Conservation (phyloP, 2,888 invertebrate species). For the Sclerodermus sp. region DNA sequence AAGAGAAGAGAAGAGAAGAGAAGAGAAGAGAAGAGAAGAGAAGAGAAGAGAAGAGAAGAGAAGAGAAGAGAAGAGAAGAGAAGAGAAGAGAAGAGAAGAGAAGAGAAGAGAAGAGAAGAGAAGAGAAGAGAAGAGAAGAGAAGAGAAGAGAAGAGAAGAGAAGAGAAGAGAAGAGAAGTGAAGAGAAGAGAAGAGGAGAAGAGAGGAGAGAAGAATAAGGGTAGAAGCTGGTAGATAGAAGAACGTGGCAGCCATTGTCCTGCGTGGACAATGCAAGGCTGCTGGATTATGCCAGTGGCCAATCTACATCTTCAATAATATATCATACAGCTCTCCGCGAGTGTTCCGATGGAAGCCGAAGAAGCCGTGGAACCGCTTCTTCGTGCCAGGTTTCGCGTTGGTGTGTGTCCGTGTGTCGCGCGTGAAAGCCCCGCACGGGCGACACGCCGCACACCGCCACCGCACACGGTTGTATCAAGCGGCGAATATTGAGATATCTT, state of each 20-base stretch:
- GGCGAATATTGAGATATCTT: conserved; percentile 38
- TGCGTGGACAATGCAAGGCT: conserved; percentile 47
- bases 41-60: no score
- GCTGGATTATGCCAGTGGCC: conserved; percentile 37
- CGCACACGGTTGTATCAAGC: conserved; percentile 26
- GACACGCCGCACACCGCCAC: neutral
- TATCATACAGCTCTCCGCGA: conserved; percentile 35
- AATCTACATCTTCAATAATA: conserved; percentile 53
- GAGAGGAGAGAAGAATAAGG: conserved; percentile 5
- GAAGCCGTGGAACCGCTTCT: conserved; percentile 22
- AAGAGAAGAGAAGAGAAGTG: no score
- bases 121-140: conserved; percentile 1
- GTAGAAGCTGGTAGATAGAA: conserved; percentile 20
- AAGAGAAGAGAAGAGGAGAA: neutral
- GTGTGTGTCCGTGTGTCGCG: conserved; percentile 5
- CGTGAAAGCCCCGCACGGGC: neutral
- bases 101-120: no score
- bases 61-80: no score
- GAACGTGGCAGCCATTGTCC: conserved; percentile 42
- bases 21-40: no score
- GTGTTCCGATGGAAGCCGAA: conserved; percentile 15
- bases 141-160: no score
- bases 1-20: no score
- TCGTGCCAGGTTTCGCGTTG: conserved; percentile 9
- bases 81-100: no score